These are phyloP conservation scores for Nothocercus nigrocapillus DNA, from an alignment of 2,113 vertebrate genomes.

Conservation along the genomic window DNA sequence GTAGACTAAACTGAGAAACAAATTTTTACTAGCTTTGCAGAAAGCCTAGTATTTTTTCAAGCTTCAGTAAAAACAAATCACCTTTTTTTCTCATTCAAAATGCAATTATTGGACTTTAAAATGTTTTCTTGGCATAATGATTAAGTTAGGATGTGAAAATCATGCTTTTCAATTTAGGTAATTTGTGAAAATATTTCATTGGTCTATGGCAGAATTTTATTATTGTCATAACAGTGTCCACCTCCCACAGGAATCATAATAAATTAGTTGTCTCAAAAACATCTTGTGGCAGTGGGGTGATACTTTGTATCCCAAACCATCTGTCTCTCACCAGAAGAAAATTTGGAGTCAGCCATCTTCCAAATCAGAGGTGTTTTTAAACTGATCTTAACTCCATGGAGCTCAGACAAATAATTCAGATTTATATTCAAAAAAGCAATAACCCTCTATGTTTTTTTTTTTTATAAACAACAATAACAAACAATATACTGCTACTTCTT, in stretches of 20 bases:
- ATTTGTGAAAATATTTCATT: background rate
- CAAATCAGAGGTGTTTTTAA: background rate
- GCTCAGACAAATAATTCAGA: background rate
- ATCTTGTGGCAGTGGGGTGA: fast-evolving
- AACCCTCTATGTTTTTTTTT: fast-evolving
- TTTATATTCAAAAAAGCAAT: background rate
- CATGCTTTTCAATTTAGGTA: background rate
- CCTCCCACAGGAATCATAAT: background rate
- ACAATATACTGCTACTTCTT: background rate
- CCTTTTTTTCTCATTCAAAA: background rate
- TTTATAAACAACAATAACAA: background rate
- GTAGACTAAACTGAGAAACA: background rate
- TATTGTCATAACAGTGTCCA: background rate
- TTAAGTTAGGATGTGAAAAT: background rate
- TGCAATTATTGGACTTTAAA: background rate
- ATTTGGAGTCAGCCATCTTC: background rate
- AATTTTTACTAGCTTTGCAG: background rate
- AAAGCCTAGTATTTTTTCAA: background rate
- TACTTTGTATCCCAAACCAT: background rate
- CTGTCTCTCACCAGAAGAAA: background rate
- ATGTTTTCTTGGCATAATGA: background rate
- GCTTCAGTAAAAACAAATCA: background rate
- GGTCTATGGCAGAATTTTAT: background rate
- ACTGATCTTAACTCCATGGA: background rate
- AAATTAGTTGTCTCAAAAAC: background rate